Evolutionary conservation across 2,797 vertebrate species (phyloP), one percentile per base, ranked within the genome.

Genomic region (Fringilla coelebs): DNA sequence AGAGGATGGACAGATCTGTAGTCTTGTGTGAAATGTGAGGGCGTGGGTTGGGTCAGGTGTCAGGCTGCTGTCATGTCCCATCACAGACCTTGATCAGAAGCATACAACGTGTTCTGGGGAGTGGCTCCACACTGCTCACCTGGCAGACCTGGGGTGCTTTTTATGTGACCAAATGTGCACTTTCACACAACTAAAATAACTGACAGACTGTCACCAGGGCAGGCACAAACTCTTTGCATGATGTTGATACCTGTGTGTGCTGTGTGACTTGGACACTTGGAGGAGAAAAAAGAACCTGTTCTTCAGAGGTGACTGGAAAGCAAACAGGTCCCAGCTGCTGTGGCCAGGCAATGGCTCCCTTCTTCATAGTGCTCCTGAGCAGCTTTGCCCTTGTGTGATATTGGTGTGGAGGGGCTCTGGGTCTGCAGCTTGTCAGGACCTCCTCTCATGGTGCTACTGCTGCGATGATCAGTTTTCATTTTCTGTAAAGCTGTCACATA

Each of bases 191-290:
- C n/a, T 81, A 1, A 74, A 85, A 22, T 29, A 77, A 54, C 21
- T 31, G 15, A 34, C 31, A 10, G 10, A 41, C 17, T 49, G 28
- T 78, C 72, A 55, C 19, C 9, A 52, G 34, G 16, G 31, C 40
- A 60, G 40, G 22, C 4, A 4, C n/a, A 78, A 79, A 67, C 45
- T 40, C 26, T 21, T 7, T 1, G 4, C 0, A 1, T 11, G 22
- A 11, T 48, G 51, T 3, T 8, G 13, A 36, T 48, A 36, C 7
- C 17, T 54, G 17, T 26, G 71, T 51, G 29, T 2, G 1, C 26
- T 85, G 25, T 21, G 22, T 43, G 34, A 29, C 49, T 67, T 10
- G 2, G 61, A 25, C 29, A 2, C 36, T 45, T 34, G 29, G n/a
- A 85, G 63, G n/a, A 68, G 51, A 32, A 73, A 57, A 40, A 72